Evolutionary conservation across 1,140 invertebrate species (phyloP), one percentile per base, ranked within the genome.

Genomic region (Brachionus rotundiformis): DNA sequence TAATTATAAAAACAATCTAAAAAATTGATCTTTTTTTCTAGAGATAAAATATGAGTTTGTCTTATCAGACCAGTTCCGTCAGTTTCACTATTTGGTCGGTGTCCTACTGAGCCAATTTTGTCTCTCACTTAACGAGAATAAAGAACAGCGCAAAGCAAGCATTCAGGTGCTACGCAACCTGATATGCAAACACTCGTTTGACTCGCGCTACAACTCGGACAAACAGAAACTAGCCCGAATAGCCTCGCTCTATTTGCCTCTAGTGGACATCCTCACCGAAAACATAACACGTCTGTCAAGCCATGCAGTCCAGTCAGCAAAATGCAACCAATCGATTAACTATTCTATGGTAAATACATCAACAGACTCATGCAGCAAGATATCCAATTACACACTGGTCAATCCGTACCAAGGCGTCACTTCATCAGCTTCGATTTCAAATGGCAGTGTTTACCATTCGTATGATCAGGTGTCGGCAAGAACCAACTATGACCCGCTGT

Each of bases 121-220:
- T 85, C 90, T 91, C 19, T 93, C 94, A 0, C 89, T 98, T 1
- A 92, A 92, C 83, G 94, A 96, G 87, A 91, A 93, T 4, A 89
- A 91, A 3, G 92, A 93, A 83, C 92, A 95, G 79, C 90, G 95
- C 4, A 91, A 92, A 82, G 89, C 91, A 39, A 93, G 94, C 0
- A 90, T 98, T 79, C 88, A 88, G 25, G 92, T 94, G 11, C 89
- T 98, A 27, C 90, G 94, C 82, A 93, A 95, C 88, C 87, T 96
- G 82, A 88, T 98, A 61, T 94, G 94, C 0, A 98, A 98, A 87
- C 96, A 98, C 88, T 93, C 96, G 84, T 90, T 95, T 85, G 96
- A 98, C 88, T 93, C 94, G 85, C 89, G 95, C 82, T 98, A 96
- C 87, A 91, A 87, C 54, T 85, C 87, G 75, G 87, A 88, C 49